Conservation (phyloP, 2,888 invertebrate species). For the Thecophora atra region DNA sequence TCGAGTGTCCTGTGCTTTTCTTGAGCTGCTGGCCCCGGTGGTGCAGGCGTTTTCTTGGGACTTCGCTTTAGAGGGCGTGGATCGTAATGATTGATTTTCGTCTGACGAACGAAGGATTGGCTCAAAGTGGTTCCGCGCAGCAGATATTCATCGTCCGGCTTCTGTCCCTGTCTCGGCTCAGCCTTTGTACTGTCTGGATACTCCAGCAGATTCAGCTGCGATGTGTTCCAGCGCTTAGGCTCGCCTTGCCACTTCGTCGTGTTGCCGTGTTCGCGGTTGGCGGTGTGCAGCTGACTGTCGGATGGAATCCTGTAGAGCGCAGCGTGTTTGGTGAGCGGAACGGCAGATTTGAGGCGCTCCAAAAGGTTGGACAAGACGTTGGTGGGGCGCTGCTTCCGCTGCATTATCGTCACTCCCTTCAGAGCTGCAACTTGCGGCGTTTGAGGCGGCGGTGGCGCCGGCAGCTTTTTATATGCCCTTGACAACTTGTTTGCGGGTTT, state of each 20-base stretch:
- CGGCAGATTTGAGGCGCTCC: conserved; percentile 53
- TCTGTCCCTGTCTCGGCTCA: neutral
- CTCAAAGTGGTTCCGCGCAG: conserved; percentile 64
- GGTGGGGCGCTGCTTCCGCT: conserved; percentile 51
- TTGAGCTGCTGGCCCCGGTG: conserved; percentile 40
- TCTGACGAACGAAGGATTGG: conserved; percentile 64
- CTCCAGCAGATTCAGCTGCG: conserved; percentile 50
- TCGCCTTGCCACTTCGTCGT: conserved; percentile 8
- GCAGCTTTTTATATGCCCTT: conserved; percentile 47
- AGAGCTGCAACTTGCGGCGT: conserved; percentile 38
- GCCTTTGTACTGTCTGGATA: conserved; percentile 43
- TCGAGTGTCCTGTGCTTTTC: neutral
- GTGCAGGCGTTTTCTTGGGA: conserved; percentile 52
- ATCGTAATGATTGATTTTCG: conserved; percentile 47
- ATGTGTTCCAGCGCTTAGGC: conserved; percentile 50
- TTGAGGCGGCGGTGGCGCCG: neutral
- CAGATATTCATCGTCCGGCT: conserved; percentile 54
- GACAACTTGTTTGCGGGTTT: conserved; percentile 54
- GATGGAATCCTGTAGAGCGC: conserved; percentile 48
- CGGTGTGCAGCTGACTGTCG: conserved; percentile 50
- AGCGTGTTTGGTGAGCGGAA: conserved; percentile 6
- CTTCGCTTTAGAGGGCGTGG: conserved; percentile 16
- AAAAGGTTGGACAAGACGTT: conserved; percentile 58
- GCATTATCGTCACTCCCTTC: conserved; percentile 41
- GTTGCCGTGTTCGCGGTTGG: conserved; percentile 19